These are phyloP conservation scores for Marmota monax DNA, from an alignment of 2,113 vertebrate species.

Conservation along the genomic window DNA sequence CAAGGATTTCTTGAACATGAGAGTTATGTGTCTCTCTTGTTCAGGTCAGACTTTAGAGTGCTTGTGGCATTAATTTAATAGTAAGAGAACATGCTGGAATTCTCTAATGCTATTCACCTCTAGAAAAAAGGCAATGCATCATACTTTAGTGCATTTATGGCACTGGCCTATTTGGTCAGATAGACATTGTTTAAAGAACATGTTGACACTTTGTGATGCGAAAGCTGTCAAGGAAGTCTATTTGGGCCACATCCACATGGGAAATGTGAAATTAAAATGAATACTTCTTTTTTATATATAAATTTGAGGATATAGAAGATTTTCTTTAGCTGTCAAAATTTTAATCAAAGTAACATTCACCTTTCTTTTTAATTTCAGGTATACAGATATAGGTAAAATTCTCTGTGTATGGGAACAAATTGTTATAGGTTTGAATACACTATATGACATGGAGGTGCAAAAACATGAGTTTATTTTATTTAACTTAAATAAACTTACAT, in stretches of 20 bases:
- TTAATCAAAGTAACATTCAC: neutral
- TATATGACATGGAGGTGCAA: neutral
- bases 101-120: conserved; percentile 35
- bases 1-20: conserved; percentile 46
- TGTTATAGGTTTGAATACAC: neutral
- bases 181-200: conserved; percentile 53
- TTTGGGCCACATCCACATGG: neutral
- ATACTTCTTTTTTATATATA: neutral
- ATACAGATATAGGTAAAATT: neutral
- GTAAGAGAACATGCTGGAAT: conserved; percentile 63
- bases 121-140: neutral
- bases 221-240: neutral
- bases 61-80: conserved; percentile 71
- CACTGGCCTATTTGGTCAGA: neutral
- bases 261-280: conserved; percentile 29
- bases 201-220: neutral
- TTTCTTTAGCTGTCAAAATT: neutral
- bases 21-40: conserved; percentile 50
- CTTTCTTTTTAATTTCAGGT: conserved; percentile 35
- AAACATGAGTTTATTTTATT: conserved; percentile 17
- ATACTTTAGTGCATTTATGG: neutral
- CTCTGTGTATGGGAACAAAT: neutral
- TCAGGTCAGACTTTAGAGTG: conserved; percentile 67
- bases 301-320: neutral
- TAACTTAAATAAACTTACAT: neutral